Percentiles rank a stretch among this genome's conserved stretches.
phyloP scores from a whole-genome alignment of 2,888 invertebrate genomes.

The Synergus japonicus region DNA sequence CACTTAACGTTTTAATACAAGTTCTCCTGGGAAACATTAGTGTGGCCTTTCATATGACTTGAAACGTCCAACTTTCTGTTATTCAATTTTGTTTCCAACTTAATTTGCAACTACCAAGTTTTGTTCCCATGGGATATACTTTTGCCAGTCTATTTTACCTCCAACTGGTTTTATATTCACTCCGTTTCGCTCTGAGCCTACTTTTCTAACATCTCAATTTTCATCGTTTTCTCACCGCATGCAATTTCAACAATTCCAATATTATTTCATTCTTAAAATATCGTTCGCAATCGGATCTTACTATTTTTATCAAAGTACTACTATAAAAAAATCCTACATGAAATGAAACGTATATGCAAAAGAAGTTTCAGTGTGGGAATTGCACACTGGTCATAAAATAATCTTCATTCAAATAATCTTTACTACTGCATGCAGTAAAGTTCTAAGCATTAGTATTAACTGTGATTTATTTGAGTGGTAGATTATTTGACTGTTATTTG shows the following conservation, averaged over 20 bases:
- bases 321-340: neutral
- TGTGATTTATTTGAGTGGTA: too few species aligned
- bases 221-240: neutral
- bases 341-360: neutral
- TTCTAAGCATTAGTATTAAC: too few species aligned
- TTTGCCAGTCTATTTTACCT: neutral
- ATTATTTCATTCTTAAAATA: conserved; percentile 19
- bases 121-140: conserved; percentile 13
- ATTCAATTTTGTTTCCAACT: conserved; percentile 14
- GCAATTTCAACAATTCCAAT: conserved; percentile 6
- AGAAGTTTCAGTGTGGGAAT: neutral
- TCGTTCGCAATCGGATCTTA: neutral
- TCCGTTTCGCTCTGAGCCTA: conserved; percentile 2
- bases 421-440: too few species aligned
- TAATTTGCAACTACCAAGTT: conserved; percentile 2
- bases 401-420: neutral
- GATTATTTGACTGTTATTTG: too few species aligned
- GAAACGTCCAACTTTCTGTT: neutral
- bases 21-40: neutral
- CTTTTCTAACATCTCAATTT: conserved; percentile 14
- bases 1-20: neutral
- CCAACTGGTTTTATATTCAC: conserved; percentile 28
- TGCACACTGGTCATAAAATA: neutral
- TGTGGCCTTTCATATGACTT: neutral
- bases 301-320: neutral